Conservation (phyloP, 2,888 invertebrate species). For the Geotrupes spiniger region DNA sequence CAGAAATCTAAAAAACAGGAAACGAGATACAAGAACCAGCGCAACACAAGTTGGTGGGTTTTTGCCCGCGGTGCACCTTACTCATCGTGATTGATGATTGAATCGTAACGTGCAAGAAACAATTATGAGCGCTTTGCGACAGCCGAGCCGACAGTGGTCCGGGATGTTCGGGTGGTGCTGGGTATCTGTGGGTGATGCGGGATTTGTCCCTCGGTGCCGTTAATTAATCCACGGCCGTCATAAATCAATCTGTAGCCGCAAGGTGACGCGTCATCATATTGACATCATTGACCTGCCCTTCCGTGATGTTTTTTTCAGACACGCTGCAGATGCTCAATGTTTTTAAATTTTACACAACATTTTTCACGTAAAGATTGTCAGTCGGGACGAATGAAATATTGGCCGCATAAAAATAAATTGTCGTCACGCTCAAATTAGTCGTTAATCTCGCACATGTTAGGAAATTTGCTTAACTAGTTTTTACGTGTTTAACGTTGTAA, state of each 20-base stretch:
- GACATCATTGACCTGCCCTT: conserved; percentile 50
- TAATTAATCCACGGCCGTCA: conserved; percentile 48
- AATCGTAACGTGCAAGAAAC: conserved; percentile 44
- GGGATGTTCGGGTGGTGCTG: conserved; percentile 32
- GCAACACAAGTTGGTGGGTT: conserved; percentile 5
- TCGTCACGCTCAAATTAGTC: too few relatives aligned
- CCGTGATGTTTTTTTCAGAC: conserved; percentile 34
- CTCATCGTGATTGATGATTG: conserved; percentile 40
- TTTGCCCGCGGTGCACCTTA: conserved; percentile 18
- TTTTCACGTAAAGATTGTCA: too few relatives aligned
- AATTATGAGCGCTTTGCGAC: conserved; percentile 44
- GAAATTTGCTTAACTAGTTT: too few relatives aligned
- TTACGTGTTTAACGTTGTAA: too few relatives aligned
- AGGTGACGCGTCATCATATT: conserved; percentile 52
- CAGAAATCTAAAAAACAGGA: conserved; percentile 3
- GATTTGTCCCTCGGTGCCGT: conserved; percentile 44
- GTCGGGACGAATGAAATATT: too few relatives aligned
- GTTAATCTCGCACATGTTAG: too few relatives aligned
- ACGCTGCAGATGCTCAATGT: conserved; percentile 3
- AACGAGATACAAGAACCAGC: conserved; percentile 1
- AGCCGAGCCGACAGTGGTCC: conserved; percentile 37
- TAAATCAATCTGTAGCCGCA: conserved; percentile 52
- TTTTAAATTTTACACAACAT: not conserved
- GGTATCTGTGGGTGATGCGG: conserved; percentile 37
- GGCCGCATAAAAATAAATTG: too few relatives aligned